Conservation (phyloP, 2,113 vertebrate species). For the Neogale vison region DNA sequence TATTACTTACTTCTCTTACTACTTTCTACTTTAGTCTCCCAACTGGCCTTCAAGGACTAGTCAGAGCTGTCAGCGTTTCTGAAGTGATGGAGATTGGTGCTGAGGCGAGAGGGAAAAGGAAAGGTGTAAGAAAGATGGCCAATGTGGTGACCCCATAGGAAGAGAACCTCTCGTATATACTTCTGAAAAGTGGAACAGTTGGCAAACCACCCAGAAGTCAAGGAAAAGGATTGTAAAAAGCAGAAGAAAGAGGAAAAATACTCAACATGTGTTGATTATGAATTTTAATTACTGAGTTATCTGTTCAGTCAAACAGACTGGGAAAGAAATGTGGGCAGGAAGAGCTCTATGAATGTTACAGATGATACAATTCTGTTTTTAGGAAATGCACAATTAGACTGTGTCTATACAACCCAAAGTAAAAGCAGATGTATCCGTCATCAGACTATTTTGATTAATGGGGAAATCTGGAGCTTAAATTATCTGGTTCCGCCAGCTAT, state of each 20-base stretch:
- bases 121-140: neutral
- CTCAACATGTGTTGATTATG: slow-evolving; percentile 80
- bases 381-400: slow-evolving; percentile 78
- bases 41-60: neutral
- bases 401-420: slow-evolving; percentile 73
- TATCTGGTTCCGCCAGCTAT: slow-evolving; percentile 74
- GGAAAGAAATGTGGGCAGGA: slow-evolving; percentile 71
- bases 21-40: neutral
- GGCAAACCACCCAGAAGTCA: slow-evolving; percentile 68
- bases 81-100: neutral
- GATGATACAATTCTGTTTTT: slow-evolving; percentile 76
- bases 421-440: slow-evolving; percentile 80
- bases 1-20: neutral
- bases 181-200: slow-evolving; percentile 48
- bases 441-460: slow-evolving; percentile 80
- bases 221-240: slow-evolving; percentile 57
- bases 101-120: neutral
- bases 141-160: neutral
- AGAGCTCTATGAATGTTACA: slow-evolving; percentile 67
- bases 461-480: slow-evolving; percentile 78
- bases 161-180: slow-evolving; percentile 45
- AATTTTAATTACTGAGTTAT: slow-evolving; percentile 81
- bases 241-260: slow-evolving; percentile 68
- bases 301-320: slow-evolving; percentile 73
- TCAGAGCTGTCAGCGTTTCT: neutral